Evolutionary conservation across 2,888 invertebrate genomes (phyloP), one percentile per base, ranked within the genome.

Genomic region (Watsonalla binaria): DNA sequence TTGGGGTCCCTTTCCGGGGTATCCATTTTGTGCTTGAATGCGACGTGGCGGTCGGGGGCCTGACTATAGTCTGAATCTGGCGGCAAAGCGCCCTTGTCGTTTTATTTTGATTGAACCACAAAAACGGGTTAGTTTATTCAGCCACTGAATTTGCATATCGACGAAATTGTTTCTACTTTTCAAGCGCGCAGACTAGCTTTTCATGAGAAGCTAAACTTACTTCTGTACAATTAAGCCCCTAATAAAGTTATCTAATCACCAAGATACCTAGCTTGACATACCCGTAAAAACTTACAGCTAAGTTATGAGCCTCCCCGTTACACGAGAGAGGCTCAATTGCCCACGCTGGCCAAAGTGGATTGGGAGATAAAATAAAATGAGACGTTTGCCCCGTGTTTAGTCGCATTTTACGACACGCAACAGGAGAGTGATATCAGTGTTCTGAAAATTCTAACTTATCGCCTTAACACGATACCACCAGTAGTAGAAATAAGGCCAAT

Each of bases 21-120:
- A 84, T 76, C 85, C 78, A 86, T 88, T 88, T 88, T 84, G 82
- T 82, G 84, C 81, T 79, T 79, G 78, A 86, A 86, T 82, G 81
- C 79, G 78, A 82, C 75, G 72, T 68, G 68, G 68, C 71, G 75
- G 69, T 68, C 70, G 69, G 65, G 66, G 66, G 70, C 72, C 72
- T 76, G 74, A 78, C 74, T 76, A 66, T 73, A 69, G 65, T 68
- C 69, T 68, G 80, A 82, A 84, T 84, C 82, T 78, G 79, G 69
- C 68, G 66, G 70, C 59, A 80, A 80, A 81, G 76, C 79, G 76
- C 66, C 72, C 72, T 66, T 70, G 66, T 69, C 73, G 72, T 80
- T 85, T 82, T 80, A 83, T 84, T 84, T 76, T 66, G 76, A 79
- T 76, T 70, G 67, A 75, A 78, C 77, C 74, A 71, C 76, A 70